Base-by-base conservation (phyloP, 2,888 invertebrate species). In the Volucella zonaria region DNA sequence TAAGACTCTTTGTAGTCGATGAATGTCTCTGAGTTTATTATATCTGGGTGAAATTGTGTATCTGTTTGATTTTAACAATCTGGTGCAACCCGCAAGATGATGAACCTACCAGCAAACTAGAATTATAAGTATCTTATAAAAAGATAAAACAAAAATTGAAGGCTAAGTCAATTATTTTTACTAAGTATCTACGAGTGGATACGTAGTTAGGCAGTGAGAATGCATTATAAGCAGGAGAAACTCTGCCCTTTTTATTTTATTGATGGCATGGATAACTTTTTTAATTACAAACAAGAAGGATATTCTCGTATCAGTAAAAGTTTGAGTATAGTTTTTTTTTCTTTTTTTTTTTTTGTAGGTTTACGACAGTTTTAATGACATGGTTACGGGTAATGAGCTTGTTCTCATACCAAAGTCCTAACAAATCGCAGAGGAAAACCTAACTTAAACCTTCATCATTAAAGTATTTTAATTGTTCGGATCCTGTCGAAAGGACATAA, bases 91-190 rank as follows among this genome's bases (percentile, higher is more conserved):
- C 47, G 40, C 47, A 67, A 31, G 40, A 66, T 54, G 43, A 73
- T 68, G 15, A 66, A 58, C 15, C 54, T 62, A 77, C 45, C 38
- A 76, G 31, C 31, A 31, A 31, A 66, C 66, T 66, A 81, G 75
- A 12, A 51, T 4, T 68, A 43, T 18, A 40, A 70, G 40, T 66
- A 66, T 43, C 47, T 23, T 76, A 18, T 45, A 70, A 58, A 47
- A 18, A 23, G 75, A 52, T 31, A 70, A 52, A 70, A 56, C 61
- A 58, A 47, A 18, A 40, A 79, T 47, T 31, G 70, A 58, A 70
- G 56, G 66, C 3, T 85, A 71, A 80, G 83, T 85, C 83, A 85
- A 85, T 85, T 85, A 85, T 76, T 85, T 76, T 67, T 47, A 62
- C 54, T 43, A 31, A 31, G 31, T 31, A 43, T 56, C 9, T 64